A percentile compares a stretch with the other conserved stretches of the same genome.
phyloP scores from a whole-genome alignment of 2,888 invertebrate species.

The Meghimatium bilineatum region DNA sequence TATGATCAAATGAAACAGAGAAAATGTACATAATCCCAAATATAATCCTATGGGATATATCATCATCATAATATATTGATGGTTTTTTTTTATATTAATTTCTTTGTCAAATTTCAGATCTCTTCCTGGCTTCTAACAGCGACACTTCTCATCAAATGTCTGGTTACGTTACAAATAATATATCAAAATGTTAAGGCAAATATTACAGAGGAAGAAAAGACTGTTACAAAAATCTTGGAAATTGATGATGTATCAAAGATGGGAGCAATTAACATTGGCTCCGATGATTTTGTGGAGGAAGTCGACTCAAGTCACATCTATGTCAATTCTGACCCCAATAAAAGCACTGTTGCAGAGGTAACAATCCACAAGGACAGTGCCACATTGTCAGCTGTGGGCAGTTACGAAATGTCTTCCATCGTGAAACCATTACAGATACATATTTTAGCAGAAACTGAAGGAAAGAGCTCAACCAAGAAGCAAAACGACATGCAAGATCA shows the following conservation, averaged over 20 bases:
- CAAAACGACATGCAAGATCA: neutral
- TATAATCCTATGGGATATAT: too few relatives aligned
- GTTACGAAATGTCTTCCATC: constrained; percentile 1
- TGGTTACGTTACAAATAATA: neutral
- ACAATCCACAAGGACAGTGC: neutral
- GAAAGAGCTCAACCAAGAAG: neutral
- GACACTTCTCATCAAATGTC: neutral
- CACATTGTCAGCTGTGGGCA: neutral
- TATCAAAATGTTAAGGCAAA: neutral
- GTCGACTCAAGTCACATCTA: neutral
- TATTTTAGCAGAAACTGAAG: neutral
- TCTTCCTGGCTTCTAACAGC: constrained; percentile 10
- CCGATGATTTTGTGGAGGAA: neutral
- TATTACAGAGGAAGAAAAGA: neutral
- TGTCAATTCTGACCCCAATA: neutral
- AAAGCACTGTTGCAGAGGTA: neutral
- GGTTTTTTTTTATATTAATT: neutral
- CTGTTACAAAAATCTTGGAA: neutral
- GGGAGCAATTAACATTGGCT: neutral
- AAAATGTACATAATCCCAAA: too few relatives aligned
- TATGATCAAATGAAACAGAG: too few relatives aligned
- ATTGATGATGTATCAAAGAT: neutral
- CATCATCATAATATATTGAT: neutral
- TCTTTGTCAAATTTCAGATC: neutral
- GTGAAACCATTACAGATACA: neutral